Evolutionary conservation across 2,888 invertebrate genomes (phyloP).

Genomic region (Thecophora atra): DNA sequence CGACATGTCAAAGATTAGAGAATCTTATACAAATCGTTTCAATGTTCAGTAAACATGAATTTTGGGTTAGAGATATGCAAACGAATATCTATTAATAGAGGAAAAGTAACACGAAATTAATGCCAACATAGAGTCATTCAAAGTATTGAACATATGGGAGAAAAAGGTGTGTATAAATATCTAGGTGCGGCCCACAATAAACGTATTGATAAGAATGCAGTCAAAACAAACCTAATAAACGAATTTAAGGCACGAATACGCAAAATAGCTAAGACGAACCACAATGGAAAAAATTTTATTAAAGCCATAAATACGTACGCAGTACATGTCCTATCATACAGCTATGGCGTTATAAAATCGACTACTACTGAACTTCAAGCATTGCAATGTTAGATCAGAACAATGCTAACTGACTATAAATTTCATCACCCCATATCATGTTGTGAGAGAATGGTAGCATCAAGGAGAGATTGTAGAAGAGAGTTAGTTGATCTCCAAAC

Average conservation of each 20-base stretch:
- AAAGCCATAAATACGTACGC: conserved; percentile 36
- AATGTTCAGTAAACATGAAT: conserved; percentile 36
- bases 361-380: conserved; percentile 29
- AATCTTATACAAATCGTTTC: conserved; percentile 29
- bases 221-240: conserved; percentile 29
- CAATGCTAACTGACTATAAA: conserved; percentile 25
- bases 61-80: conserved; percentile 40
- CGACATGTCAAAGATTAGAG: conserved; percentile 23
- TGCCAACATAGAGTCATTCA: not conserved
- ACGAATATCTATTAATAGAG: conserved; percentile 30
- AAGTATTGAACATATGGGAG: conserved; percentile 34
- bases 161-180: conserved; percentile 34
- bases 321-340: conserved; percentile 29
- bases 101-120: conserved; percentile 24
- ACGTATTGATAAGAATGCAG: conserved; percentile 16
- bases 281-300: conserved; percentile 28
- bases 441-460: conserved; percentile 34
- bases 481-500: conserved; percentile 33
- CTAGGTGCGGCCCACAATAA: not conserved
- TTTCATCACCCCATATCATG: conserved; percentile 37
- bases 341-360: conserved; percentile 35
- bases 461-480: conserved; percentile 34
- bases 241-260: conserved; percentile 33
- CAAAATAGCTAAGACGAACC: conserved; percentile 28
- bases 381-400: conserved; percentile 20